Evolutionary conservation across 2,888 invertebrate species (phyloP).

Genomic region (Drosophila limbata): DNA sequence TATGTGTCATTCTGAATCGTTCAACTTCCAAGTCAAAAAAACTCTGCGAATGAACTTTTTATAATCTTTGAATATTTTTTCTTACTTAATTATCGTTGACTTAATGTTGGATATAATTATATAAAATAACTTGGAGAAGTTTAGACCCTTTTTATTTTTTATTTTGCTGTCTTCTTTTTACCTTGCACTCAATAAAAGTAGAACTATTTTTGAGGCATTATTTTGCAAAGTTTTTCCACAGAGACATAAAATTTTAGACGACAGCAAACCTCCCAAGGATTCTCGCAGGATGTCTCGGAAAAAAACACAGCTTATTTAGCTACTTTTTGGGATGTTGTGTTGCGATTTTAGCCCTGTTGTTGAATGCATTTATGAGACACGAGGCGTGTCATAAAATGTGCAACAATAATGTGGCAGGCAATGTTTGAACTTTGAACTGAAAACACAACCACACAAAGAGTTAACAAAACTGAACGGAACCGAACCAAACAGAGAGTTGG

Average conservation of each 20-base stretch:
- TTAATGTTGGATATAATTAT: no score
- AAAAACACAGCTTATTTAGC: conserved; percentile 8
- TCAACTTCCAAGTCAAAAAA: not conserved
- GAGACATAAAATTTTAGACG: not conserved
- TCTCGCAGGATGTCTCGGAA: not conserved
- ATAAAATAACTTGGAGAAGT: no score
- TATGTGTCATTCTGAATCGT: not conserved
- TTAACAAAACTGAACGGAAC: conserved; percentile 46
- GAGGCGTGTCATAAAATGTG: conserved; percentile 35
- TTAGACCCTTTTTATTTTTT: no score
- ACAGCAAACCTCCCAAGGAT: not conserved
- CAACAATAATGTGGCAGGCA: conserved; percentile 9
- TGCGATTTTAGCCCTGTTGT: conserved; percentile 27
- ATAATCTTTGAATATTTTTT: no score
- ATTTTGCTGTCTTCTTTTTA: no score
- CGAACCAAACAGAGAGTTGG: conserved; percentile 21
- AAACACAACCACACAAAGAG: conserved; percentile 17
- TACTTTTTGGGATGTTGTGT: not conserved
- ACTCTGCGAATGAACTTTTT: no score
- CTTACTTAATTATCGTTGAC: no score
- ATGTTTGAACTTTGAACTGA: not conserved
- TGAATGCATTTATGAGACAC: conserved; percentile 31
- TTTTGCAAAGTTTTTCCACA: not conserved
- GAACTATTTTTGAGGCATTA: no score
- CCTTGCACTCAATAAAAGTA: no score